phyloP scores from a whole-genome alignment of 2,888 invertebrate genomes.

The Pristionchus entomophagus region DNA sequence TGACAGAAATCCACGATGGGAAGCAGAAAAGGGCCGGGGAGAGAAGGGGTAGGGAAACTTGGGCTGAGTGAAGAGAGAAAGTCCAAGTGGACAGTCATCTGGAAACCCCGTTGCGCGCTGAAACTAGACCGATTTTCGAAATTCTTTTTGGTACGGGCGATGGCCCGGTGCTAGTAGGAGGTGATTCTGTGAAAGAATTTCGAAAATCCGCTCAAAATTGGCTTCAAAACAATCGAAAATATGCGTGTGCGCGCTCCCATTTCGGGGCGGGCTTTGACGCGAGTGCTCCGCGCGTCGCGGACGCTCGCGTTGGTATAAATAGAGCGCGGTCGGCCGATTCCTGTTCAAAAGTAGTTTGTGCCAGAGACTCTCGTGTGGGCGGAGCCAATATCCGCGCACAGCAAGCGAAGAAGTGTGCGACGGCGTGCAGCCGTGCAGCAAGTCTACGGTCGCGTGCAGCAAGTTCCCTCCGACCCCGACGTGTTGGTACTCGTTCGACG shows the following conservation, averaged over 20 bases:
- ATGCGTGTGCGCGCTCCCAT: constrained; percentile 15
- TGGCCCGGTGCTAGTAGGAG: neutral
- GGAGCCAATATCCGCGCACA: neutral
- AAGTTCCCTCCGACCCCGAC: neutral
- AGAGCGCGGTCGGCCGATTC: constrained; percentile 28
- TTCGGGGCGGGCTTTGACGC: constrained; percentile 20
- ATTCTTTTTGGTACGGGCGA: neutral
- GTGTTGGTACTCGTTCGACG: constrained; percentile 33
- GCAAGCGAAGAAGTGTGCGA: neutral
- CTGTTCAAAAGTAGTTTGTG: constrained; percentile 47
- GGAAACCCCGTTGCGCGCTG: neutral
- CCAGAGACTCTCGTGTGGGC: constrained; percentile 22
- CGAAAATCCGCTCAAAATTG: neutral
- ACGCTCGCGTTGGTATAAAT: constrained; percentile 30
- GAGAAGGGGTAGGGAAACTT: constrained; percentile 18
- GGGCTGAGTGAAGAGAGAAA: constrained; percentile 24
- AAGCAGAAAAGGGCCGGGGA: constrained; percentile 33
- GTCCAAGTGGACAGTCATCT: constrained; percentile 9
- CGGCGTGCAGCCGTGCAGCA: constrained; percentile 3
- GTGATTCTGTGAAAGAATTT: neutral
- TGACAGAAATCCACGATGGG: neutral
- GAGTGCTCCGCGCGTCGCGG: constrained; percentile 34
- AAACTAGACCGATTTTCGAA: neutral
- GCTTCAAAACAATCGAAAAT: neutral
- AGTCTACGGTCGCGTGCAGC: neutral